Percentiles rank a stretch among this genome's conserved stretches.
Evolutionary conservation across 2,113 vertebrate species (phyloP).

Genomic region (Asarcornis scutulata): DNA sequence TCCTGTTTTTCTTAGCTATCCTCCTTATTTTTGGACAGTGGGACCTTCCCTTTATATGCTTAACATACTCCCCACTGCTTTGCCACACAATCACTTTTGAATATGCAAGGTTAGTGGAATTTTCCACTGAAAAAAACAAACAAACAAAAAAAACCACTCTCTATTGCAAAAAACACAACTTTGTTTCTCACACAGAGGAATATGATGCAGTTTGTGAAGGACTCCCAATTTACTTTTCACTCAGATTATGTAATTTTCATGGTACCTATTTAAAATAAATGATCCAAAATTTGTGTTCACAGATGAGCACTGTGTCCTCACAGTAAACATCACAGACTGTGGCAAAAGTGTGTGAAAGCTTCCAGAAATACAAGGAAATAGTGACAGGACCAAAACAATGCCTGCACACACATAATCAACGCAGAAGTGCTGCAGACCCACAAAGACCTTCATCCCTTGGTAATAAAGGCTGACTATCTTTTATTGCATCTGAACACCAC

Average conservation of each 20-base stretch:
- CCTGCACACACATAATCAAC: neutral
- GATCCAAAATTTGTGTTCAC: neutral
- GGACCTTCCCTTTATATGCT: too few species aligned
- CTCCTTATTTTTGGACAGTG: too few species aligned
- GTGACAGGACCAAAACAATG: neutral
- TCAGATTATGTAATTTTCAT: neutral
- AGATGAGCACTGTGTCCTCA: neutral
- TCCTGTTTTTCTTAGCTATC: too few species aligned
- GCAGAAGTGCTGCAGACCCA: neutral
- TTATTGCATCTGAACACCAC: neutral
- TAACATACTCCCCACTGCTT: too few species aligned
- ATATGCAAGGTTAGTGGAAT: too few species aligned
- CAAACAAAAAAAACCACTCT: too few species aligned
- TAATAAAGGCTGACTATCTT: neutral
- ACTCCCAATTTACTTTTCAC: neutral
- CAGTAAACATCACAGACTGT: neutral
- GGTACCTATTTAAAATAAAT: neutral
- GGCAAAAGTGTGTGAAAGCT: neutral
- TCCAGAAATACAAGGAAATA: neutral
- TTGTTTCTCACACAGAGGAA: neutral
- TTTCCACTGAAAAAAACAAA: too few species aligned
- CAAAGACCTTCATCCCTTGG: accelerated
- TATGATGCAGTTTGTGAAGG: neutral
- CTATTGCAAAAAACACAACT: too few species aligned
- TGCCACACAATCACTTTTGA: too few species aligned